These are phyloP conservation scores for Strigamia crassipes DNA, from an alignment of 2,888 invertebrate genomes.

Conservation along the genomic window DNA sequence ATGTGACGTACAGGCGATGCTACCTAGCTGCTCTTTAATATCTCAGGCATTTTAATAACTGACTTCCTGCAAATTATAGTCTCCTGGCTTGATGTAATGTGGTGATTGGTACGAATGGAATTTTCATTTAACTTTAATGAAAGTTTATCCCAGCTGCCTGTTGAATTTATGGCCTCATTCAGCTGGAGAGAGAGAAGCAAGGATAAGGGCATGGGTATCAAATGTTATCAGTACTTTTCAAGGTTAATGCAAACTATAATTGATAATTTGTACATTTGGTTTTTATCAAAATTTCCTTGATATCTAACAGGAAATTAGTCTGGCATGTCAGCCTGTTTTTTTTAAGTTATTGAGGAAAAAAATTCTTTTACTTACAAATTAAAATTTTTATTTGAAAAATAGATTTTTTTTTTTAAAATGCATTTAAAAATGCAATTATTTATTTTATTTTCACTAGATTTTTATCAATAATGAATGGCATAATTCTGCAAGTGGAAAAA, in stretches of 20 bases:
- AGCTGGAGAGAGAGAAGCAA: neutral
- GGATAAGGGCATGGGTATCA: neutral
- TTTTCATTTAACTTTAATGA: neutral
- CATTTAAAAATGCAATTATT: neutral
- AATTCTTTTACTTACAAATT: no score
- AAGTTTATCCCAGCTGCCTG: neutral
- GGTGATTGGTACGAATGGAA: neutral
- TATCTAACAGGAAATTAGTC: neutral
- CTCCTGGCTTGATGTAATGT: neutral
- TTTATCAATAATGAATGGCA: slow-evolving; percentile 68
- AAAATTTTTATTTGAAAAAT: no score
- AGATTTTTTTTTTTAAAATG: neutral
- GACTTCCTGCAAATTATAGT: neutral
- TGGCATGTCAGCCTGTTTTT: neutral
- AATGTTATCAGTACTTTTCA: neutral
- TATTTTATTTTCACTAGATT: slow-evolving; percentile 55
- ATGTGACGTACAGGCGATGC: neutral
- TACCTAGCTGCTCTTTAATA: neutral
- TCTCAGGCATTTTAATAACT: neutral
- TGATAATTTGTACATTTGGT: neutral
- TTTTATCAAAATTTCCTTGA: neutral
- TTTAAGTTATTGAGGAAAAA: neutral
- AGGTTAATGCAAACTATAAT: neutral
- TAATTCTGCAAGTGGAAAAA: slow-evolving; percentile 80
- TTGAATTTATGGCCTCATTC: neutral